Percentiles rank a stretch among this genome's conserved stretches.
phyloP scores from a whole-genome alignment of 35 echinoderm and acorn worm species.

The Holothuria glaberrima region DNA sequence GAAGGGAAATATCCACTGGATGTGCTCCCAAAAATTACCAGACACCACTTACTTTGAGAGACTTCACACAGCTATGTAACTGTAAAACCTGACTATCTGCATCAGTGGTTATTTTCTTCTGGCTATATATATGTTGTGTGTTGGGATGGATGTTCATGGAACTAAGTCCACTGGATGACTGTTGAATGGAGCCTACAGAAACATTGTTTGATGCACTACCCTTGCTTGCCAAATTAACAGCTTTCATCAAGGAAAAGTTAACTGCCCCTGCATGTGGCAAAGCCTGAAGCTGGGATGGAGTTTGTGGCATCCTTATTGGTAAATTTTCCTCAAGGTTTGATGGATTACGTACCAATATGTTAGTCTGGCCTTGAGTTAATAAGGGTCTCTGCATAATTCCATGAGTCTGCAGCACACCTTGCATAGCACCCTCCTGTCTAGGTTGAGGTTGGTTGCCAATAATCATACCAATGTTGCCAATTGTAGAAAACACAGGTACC shows the following conservation, averaged over 20 bases:
- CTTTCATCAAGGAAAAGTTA: no score
- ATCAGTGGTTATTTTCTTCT: no score
- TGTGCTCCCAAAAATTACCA: no score
- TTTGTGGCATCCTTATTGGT: slow-evolving; percentile 38
- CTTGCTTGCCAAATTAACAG: no score
- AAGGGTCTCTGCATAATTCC: slow-evolving; percentile 16
- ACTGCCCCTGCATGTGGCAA: background rate
- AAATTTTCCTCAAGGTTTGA: slow-evolving; percentile 1
- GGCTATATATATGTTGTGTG: no score
- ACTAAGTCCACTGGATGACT: no score
- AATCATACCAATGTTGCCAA: slow-evolving; percentile 8
- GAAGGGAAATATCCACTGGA: no score
- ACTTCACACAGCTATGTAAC: no score
- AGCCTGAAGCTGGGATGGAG: slow-evolving; percentile 9
- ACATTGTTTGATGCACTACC: no score
- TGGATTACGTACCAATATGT: slow-evolving; percentile 12
- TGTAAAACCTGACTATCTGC: no score
- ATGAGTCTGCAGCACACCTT: slow-evolving; percentile 5
- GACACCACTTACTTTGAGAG: background rate
- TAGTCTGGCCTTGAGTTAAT: background rate
- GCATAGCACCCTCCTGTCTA: slow-evolving; percentile 21
- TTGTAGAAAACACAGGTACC: background rate
- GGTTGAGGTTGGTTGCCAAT: background rate
- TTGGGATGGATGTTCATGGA: no score
- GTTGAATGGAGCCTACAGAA: no score